phyloP scores from a whole-genome alignment of 1,140 invertebrate genomes.

The Drosophila equinoxialis region DNA sequence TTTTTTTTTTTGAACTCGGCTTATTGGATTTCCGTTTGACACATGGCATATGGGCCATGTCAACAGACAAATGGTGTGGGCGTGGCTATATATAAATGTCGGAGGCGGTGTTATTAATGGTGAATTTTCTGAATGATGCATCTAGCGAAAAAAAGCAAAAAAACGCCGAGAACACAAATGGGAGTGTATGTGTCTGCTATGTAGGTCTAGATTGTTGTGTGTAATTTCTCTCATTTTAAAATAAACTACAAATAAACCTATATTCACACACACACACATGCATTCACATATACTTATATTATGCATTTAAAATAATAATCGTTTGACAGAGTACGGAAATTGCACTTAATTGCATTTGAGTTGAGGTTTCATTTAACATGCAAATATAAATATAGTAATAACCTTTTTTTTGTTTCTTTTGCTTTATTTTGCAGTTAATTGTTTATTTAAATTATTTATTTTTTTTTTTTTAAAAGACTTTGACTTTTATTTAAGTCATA shows the following conservation, averaged over 20 bases:
- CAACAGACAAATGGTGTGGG: background rate
- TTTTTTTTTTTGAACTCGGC: constrained; percentile 14
- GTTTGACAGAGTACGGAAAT: constrained; percentile 59
- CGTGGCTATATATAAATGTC: constrained; percentile 21
- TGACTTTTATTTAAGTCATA: background rate
- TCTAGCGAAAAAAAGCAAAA: constrained; percentile 26
- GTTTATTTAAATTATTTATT: no score
- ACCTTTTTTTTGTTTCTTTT: constrained; percentile 1
- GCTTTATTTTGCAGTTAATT: constrained; percentile 7
- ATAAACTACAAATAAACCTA: constrained; percentile 18
- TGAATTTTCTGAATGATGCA: constrained; percentile 40
- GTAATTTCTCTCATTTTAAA: constrained; percentile 46
- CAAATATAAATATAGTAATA: constrained; percentile 51
- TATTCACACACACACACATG: constrained; percentile 19
- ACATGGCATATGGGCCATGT: constrained; percentile 47
- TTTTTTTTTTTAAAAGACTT: no score
- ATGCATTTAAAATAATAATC: constrained; percentile 56
- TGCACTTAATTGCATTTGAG: constrained; percentile 63
- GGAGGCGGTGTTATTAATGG: constrained; percentile 42
- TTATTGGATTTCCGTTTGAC: constrained; percentile 39
- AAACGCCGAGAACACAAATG: background rate
- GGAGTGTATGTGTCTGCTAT: background rate
- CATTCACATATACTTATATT: constrained; percentile 19
- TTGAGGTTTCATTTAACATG: constrained; percentile 45
- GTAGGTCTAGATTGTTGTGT: background rate